phyloP scores from a whole-genome alignment of 2,888 invertebrate species.

The Synergus umbraculus region DNA sequence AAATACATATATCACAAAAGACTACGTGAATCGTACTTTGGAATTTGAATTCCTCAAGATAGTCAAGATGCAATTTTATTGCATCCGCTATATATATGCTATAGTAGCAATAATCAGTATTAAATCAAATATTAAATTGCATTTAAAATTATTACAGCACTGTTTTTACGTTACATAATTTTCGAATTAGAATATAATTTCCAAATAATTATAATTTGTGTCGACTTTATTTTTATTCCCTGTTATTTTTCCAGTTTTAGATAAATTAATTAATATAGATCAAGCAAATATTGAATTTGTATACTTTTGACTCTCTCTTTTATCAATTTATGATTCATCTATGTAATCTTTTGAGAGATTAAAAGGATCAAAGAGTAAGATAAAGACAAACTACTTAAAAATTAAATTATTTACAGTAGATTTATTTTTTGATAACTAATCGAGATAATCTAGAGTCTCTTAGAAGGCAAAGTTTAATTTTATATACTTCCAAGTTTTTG shows the following conservation, averaged over 20 bases:
- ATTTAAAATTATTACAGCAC: background rate
- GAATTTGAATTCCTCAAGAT: background rate
- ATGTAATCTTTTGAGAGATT: too few species aligned
- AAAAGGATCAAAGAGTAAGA: too few species aligned
- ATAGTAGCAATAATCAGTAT: too few species aligned
- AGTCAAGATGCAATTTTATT: background rate
- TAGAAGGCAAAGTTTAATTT: background rate
- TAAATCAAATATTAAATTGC: background rate
- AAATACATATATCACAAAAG: background rate
- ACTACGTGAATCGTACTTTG: conserved; percentile 29
- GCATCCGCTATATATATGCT: too few species aligned
- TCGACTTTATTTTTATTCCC: background rate
- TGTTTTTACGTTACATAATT: too few species aligned
- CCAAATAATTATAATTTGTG: background rate
- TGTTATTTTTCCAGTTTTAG: too few species aligned
- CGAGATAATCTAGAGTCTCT: background rate
- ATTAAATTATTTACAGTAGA: background rate
- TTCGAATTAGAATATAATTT: background rate
- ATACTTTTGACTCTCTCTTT: too few species aligned
- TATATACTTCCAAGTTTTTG: background rate
- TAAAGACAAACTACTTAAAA: background rate
- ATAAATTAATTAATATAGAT: too few species aligned
- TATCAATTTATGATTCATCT: too few species aligned
- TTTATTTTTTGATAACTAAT: background rate
- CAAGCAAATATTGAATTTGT: background rate